Evolutionary conservation across 2,113 vertebrate genomes (phyloP), one percentile per base, ranked within the genome.

Genomic region (Probosciger aterrimus): DNA sequence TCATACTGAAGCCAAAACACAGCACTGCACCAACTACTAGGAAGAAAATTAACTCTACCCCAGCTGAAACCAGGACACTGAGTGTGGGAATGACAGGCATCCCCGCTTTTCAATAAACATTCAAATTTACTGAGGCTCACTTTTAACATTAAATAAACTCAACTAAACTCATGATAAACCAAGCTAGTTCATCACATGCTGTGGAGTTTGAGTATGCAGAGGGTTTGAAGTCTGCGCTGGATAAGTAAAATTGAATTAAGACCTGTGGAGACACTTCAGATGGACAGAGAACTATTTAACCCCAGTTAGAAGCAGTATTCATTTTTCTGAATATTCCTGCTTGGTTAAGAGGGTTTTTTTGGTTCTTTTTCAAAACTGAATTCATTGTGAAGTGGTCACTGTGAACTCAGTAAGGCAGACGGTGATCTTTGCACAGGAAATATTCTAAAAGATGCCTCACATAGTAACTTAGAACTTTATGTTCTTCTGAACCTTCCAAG

Each of bases 111-210:
- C 2, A 1, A 4, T 0, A 19, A 1, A 19, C 18, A 3, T 7
- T 20, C 23, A 4, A 0, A 1, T 2, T n/a, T 7, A 41, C 1
- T 11, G 4, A 2, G 5, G 9, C 31, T 3, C 11, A 0, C 20
- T 33, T 5, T 27, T 2, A 3, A 1, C 4, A 1, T 64, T 27
- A 3, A 20, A 27, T 13, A 4, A 35, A 5, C 25, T 6, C 3
- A 10, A 4, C 53, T 90, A 10, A 28, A 30, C 70, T 49, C 35
- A 3, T 6, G 14, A 39, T 17, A 59, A 50, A 49, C 30, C 37
- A 24, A 7, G 23, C 20, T 3, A 11, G 35, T 23, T 70, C 28
- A 25, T 64, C 18, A 0, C 24, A 0, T 12, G 11, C 47, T 55
- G 67, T 84, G 50, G 76, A 49, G 41, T 11, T 68, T 18, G 25